phyloP scores from a whole-genome alignment of 2,888 invertebrate species.

The Lasioglossum villosulum region DNA sequence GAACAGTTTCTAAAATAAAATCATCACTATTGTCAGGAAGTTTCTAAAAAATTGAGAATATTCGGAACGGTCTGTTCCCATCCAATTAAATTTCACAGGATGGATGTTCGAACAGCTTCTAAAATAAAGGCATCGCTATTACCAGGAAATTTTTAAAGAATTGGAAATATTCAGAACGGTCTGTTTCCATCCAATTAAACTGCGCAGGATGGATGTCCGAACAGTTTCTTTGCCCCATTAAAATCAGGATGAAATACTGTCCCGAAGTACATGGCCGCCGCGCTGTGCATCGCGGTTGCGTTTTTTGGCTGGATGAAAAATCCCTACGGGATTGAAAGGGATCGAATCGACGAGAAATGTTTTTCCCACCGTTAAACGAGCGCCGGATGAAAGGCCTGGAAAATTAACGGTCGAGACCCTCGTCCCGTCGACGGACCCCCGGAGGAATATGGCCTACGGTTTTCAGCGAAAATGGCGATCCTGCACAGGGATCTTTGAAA shows the following conservation, averaged over 20 bases:
- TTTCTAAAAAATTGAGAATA: no score
- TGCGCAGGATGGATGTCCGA: background rate
- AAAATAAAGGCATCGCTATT: background rate
- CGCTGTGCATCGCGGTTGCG: background rate
- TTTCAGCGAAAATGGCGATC: background rate
- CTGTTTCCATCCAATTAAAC: background rate
- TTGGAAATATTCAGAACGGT: background rate
- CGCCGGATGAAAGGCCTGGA: background rate
- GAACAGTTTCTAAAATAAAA: no score
- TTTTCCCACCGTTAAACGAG: conserved; percentile 12
- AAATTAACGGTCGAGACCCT: background rate
- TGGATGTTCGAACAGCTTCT: no score
- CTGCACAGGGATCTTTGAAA: background rate
- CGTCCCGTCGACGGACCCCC: background rate
- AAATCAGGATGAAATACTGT: background rate
- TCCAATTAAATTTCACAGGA: no score
- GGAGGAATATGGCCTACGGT: conserved; percentile 1
- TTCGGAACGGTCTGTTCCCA: no score
- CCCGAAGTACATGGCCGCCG: background rate
- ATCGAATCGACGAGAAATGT: conserved; percentile 3
- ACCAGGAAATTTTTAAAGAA: background rate
- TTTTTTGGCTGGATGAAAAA: conserved; percentile 17
- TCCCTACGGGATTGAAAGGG: background rate
- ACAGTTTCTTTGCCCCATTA: background rate
- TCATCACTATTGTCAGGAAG: no score